Percentiles rank a stretch among this genome's conserved stretches.
phyloP scores from a whole-genome alignment of 2,113 vertebrate genomes.

The Brachyistius frenatus region DNA sequence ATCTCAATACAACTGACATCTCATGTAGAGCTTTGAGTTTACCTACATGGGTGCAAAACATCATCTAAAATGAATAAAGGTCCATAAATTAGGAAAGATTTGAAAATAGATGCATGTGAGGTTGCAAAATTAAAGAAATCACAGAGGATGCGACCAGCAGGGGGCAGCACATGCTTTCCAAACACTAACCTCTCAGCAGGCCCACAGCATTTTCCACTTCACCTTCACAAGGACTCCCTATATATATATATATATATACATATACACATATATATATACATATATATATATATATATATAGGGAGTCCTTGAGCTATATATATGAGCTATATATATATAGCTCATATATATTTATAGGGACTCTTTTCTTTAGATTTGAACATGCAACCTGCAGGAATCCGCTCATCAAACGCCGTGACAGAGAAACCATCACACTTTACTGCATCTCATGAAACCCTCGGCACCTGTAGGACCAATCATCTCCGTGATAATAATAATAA shows the following conservation, averaged over 20 bases:
- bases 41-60: no score
- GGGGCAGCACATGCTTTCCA: conserved; percentile 58
- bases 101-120: not conserved
- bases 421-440: not conserved
- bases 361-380: not conserved
- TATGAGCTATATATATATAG: not conserved
- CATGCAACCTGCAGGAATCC: not conserved
- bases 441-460: not conserved
- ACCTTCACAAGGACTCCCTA: conserved; percentile 62
- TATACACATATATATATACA: no score
- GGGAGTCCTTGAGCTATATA: no score
- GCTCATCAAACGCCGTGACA: not conserved
- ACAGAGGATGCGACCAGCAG: conserved; percentile 54
- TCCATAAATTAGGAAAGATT: no score
- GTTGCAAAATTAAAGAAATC: not conserved
- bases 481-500: not conserved
- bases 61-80: no score
- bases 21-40: no score
- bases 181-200: not conserved
- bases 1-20: no score
- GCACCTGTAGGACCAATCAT: conserved; percentile 31
- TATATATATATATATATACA: not conserved
- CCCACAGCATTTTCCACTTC: conserved; percentile 29
- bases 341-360: not conserved
- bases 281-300: not conserved